Conservation (phyloP, 2,888 invertebrate genomes). For the Malthinus seriepunctatus region DNA sequence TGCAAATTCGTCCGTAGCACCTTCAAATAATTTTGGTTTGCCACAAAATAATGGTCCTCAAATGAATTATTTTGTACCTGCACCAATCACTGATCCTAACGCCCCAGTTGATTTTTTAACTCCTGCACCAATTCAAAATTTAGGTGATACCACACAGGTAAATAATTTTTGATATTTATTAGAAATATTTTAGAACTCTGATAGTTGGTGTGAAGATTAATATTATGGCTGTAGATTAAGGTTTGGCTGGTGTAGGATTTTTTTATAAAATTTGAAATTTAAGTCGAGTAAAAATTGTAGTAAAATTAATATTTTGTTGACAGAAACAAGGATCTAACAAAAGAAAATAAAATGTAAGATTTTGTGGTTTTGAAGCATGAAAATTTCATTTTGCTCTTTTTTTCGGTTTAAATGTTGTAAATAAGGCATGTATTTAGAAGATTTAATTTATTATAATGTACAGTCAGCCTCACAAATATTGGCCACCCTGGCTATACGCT, state of each 20-base stretch:
- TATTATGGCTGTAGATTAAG: no score
- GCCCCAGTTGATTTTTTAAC: conserved; percentile 63
- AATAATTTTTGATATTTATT: conserved; percentile 13
- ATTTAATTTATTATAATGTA: no score
- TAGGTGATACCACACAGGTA: conserved; percentile 45
- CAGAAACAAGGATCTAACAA: conserved; percentile 45
- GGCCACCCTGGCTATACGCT: no score
- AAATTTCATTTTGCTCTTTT: background rate
- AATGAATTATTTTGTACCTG: conserved; percentile 61
- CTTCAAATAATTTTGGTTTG: conserved; percentile 44
- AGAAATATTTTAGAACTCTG: background rate
- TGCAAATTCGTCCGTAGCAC: conserved; percentile 46
- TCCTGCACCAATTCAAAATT: conserved; percentile 43
- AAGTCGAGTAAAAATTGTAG: background rate
- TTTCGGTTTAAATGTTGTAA: no score
- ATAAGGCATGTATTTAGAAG: no score
- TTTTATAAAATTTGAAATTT: background rate
- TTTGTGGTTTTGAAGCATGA: conserved; percentile 9
- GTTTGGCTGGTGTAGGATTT: background rate
- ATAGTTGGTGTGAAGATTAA: background rate
- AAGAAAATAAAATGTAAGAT: conserved; percentile 39
- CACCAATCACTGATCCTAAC: conserved; percentile 59
- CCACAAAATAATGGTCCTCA: conserved; percentile 44
- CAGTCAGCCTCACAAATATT: no score
- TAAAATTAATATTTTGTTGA: conserved; percentile 21